A percentile compares a stretch with the other conserved stretches of the same genome.
Evolutionary conservation across 2,888 invertebrate genomes (phyloP).

Genomic region (Lasioglossum calceatum): DNA sequence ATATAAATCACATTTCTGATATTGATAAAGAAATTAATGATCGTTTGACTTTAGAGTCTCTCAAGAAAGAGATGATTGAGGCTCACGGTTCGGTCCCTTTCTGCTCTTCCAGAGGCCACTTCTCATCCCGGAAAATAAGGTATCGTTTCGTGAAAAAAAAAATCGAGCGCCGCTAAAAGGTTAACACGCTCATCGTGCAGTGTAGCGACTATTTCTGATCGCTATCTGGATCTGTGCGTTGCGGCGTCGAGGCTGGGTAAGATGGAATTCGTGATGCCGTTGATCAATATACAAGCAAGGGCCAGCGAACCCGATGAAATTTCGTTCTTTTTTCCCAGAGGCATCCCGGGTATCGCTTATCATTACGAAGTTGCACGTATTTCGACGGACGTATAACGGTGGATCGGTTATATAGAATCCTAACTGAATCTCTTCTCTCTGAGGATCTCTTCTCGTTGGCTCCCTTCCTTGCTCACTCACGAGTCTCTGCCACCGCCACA

Average conservation of each 20-base stretch:
- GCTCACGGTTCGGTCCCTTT: background rate
- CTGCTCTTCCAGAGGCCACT: background rate
- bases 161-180: constrained; percentile 8
- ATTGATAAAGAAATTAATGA: background rate
- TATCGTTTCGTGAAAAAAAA: background rate
- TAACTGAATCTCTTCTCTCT: constrained; percentile 81
- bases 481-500: background rate
- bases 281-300: constrained; percentile 5
- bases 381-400: constrained; percentile 72
- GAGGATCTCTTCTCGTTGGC: constrained; percentile 70
- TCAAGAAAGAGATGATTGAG: background rate
- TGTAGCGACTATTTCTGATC: constrained; percentile 12
- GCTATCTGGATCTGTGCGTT: background rate
- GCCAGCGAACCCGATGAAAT: constrained; percentile 7
- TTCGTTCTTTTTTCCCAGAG: constrained; percentile 53
- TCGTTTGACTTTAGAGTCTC: background rate
- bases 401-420: constrained; percentile 78
- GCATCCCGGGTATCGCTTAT: constrained; percentile 69
- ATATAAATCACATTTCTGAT: no score
- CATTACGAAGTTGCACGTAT: constrained; percentile 73
- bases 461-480: constrained; percentile 38
- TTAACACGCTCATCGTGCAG: constrained; percentile 1
- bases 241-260: background rate
- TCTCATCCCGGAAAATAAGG: background rate
- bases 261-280: constrained; percentile 16